Percentiles rank a stretch among this genome's conserved stretches.
phyloP scores from a whole-genome alignment of 2,113 vertebrate genomes.

The Crotalus horridus region DNA sequence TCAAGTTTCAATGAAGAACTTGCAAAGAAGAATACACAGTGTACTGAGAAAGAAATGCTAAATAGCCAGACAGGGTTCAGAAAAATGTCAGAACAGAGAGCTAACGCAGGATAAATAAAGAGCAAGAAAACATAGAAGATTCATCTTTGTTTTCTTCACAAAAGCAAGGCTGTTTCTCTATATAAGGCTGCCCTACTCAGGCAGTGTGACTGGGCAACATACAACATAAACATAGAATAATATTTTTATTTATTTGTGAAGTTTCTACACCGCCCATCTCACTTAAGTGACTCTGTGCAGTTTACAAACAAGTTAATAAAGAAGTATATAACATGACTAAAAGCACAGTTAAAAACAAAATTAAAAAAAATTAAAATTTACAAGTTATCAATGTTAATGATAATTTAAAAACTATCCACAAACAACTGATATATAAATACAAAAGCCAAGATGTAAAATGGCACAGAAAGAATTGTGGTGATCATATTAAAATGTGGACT shows the following conservation, averaged over 20 bases:
- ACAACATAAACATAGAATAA: background rate
- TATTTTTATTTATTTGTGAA: background rate
- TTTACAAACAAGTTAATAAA: background rate
- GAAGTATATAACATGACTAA: background rate
- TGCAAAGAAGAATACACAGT: background rate
- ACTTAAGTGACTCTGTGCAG: background rate
- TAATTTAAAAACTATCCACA: background rate
- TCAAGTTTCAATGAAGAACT: background rate
- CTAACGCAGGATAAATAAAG: background rate
- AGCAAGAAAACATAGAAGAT: background rate
- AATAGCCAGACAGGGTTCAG: background rate
- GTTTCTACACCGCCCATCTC: background rate
- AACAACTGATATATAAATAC: background rate
- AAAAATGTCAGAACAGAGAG: background rate
- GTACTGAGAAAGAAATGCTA: background rate
- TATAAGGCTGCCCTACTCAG: background rate
- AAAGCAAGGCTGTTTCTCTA: background rate
- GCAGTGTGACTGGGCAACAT: background rate
- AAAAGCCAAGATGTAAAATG: background rate
- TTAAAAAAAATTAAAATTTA: background rate
- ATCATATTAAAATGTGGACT: background rate
- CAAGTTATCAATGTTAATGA: background rate
- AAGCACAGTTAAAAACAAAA: background rate
- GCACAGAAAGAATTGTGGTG: background rate
- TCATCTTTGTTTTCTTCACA: background rate